Base-by-base conservation (phyloP, 1,140 invertebrate genomes). In the Pseudachorutes palmiensis region DNA sequence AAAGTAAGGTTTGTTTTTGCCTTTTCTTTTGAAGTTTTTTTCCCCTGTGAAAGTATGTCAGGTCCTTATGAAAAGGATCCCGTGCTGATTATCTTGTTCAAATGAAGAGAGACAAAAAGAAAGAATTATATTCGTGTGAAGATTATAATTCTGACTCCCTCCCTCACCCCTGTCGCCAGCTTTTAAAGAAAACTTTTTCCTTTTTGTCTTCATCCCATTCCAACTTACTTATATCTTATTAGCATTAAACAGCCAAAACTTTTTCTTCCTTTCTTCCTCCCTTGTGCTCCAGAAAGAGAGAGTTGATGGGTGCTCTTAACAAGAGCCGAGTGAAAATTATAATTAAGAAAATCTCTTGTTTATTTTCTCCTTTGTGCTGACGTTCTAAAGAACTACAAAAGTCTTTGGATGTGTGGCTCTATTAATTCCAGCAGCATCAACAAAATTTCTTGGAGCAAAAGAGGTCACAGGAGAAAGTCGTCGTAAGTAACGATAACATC, bases 171-270 rank as follows among this genome's bases (percentile, higher is more conserved):
- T n/a, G 59, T 61, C 9, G 5, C 9, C 9, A 9, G 24, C 3
- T 9, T 14, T 9, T 3, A 26, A 29, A 19, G 26, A 26, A 12
- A 30, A 61, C 5, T 31, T 31, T 32, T 61, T 26, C 24, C 32
- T 61, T 36, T 61, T 61, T 61, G 59, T 61, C 59, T 61, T 61
- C 59, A 32, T 61, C 32, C 9, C 31, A 12, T 32, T 26, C 51
- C 24, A 9, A 9, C 36, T 24, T 55, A n/a, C n/a, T n/a, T n/a
- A n/a, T n/a, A n/a, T 55, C 9, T 55, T 55, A 55, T 55, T 55
- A 55, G 51, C 51, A 55, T 55, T 55, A 55, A n/a, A 5, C 51
- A 24, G 9, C 51, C 24, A 9, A 45, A 55, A 55, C 51, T 55
- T 55, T 55, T 55, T 55, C 51, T 55, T 14, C 5, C 36, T 41